These are phyloP conservation scores for Archegozetes longisetosus DNA, from an alignment of 1,140 invertebrate species.

Conservation along the genomic window DNA sequence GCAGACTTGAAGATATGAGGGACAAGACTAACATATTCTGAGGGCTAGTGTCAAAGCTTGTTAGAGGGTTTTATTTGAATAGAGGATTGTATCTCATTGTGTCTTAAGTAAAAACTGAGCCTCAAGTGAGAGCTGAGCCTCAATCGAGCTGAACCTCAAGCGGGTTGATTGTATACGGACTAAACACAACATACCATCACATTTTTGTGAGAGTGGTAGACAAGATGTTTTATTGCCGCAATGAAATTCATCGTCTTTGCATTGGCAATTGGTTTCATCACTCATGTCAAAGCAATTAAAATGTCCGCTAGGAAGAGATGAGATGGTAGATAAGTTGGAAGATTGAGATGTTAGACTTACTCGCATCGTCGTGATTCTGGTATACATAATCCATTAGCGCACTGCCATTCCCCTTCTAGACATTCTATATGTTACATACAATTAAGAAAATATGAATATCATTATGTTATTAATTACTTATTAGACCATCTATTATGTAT, in stretches of 20 bases:
- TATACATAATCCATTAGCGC: constrained; percentile 16
- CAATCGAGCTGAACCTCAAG: too few relatives aligned
- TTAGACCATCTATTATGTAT: too few relatives aligned
- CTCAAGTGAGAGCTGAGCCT: too few relatives aligned
- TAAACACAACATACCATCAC: too few relatives aligned
- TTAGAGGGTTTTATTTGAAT: too few relatives aligned
- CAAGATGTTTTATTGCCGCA: constrained; percentile 59
- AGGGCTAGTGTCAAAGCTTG: too few relatives aligned
- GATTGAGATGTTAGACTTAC: neutral
- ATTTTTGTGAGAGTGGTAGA: constrained; percentile 48
- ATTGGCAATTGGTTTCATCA: constrained; percentile 55
- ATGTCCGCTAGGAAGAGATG: constrained; percentile 50
- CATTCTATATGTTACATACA: constrained; percentile 34
- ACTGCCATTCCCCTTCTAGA: constrained; percentile 35
- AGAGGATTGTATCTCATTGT: too few relatives aligned
- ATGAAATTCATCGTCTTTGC: constrained; percentile 44
- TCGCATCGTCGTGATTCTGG: constrained; percentile 1
- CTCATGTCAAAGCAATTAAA: constrained; percentile 59
- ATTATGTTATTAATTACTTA: too few relatives aligned
- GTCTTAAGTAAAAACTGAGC: too few relatives aligned
- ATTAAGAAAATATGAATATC: neutral
- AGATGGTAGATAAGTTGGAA: constrained; percentile 41
- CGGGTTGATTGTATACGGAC: too few relatives aligned
- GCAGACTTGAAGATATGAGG: too few relatives aligned
- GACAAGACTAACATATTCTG: too few relatives aligned